Conservation (phyloP, 1,140 invertebrate species). For the Drosophila paulistorum region DNA sequence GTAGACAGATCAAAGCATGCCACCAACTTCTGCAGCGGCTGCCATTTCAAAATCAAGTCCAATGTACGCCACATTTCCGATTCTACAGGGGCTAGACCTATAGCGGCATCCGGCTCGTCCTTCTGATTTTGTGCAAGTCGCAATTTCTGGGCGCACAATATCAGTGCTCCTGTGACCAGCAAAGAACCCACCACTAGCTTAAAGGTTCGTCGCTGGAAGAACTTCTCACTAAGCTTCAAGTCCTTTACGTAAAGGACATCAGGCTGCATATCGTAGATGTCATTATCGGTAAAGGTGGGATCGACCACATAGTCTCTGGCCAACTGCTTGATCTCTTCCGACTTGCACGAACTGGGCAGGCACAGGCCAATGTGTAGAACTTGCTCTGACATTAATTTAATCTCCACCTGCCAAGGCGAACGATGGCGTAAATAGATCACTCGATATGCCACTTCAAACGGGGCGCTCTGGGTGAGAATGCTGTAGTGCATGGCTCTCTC, state of each 20-base stretch:
- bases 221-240: slow-evolving; percentile 59
- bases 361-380: slow-evolving; percentile 81
- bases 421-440: slow-evolving; percentile 74
- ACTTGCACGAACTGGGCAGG: slow-evolving; percentile 68
- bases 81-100: slow-evolving; percentile 58
- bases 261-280: slow-evolving; percentile 72
- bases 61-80: slow-evolving; percentile 63
- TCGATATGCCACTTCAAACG: slow-evolving; percentile 76
- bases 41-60: slow-evolving; percentile 47
- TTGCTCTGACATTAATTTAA: slow-evolving; percentile 77
- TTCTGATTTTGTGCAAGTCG: slow-evolving; percentile 43
- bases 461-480: slow-evolving; percentile 66
- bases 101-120: slow-evolving; percentile 13
- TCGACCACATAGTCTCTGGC: slow-evolving; percentile 57
- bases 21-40: slow-evolving; percentile 56
- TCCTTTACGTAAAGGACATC: slow-evolving; percentile 79
- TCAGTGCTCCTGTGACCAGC: slow-evolving; percentile 58
- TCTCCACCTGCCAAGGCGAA: slow-evolving; percentile 81
- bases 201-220: slow-evolving; percentile 65
- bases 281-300: slow-evolving; percentile 56
- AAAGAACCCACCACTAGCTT: slow-evolving; percentile 61
- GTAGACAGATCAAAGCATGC: slow-evolving; percentile 72
- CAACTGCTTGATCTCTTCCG: slow-evolving; percentile 68
- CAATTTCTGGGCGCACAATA: slow-evolving; percentile 67
- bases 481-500: slow-evolving; percentile 72